Evolutionary conservation across 2,888 invertebrate species (phyloP), one percentile per base, ranked within the genome.

Genomic region (Apoda limacodes): DNA sequence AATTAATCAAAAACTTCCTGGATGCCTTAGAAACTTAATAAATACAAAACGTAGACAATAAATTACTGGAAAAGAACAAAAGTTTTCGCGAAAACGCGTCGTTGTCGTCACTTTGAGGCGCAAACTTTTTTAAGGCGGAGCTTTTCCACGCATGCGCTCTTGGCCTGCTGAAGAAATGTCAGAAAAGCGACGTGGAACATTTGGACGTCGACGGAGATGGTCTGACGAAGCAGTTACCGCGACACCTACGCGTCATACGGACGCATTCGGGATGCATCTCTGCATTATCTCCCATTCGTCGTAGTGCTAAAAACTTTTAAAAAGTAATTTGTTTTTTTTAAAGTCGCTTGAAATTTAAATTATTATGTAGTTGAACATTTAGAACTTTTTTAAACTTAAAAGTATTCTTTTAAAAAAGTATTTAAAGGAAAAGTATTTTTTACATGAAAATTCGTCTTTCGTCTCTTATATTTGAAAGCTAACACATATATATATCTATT

Each of bases 71-170:
- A 40, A 22, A 40, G 48, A 37, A 37, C 44, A 51, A 57, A 58
- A 57, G 51, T 60, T 42, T n/a, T 14, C 24, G 38, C 34, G 34
- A 33, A 39, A 46, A 52, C 45, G n/a, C n/a, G 42, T 45, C 38
- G 44, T 38, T 36, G 35, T 17, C 34, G 34, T 38, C 43, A 47
- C 42, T 48, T 54, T 39, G 28, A 19, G 34, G 32, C 33, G 38
- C 48, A 52, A 76, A 75, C 61, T 70, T 78, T 72, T 55, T 20
- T 39, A 38, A 48, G 78, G 78, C 52, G 78, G 75, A 42, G 65
- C 36, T 39, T 52, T 20, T 12, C 9, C 30, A 51, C 69, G 74
- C 76, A 60, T 56, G 76, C 78, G 76, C 39, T 5, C 20, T 52
- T 5, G 6, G 2, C 2, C 3, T 46, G 64, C 69, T 37, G 71